Base-by-base conservation (phyloP, 2,797 vertebrate species). In the Hylomyscus alleni region DNA sequence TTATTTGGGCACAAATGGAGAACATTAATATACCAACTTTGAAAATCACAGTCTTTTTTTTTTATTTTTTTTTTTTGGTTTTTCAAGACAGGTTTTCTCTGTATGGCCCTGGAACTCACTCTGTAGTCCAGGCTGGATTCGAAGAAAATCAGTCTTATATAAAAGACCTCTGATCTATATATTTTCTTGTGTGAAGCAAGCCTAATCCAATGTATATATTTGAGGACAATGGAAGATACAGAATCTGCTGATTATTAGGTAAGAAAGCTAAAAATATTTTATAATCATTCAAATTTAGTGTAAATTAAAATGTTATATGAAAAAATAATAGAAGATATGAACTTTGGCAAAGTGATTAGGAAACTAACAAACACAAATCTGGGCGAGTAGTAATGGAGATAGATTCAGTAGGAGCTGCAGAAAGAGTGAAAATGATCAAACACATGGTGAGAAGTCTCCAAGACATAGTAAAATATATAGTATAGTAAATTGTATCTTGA, bases 281-380 rank as follows among this genome's bases (percentile, higher is more conserved):
- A 75, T 86, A 65, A 92, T 65, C 52, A 83, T 86, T 90, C 34
- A 89, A 73, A 86, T 3, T 15, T 22, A 56, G 2, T 40, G 20
- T 76, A 77, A 90, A 81, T 58, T 73, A 62, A 60, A 82, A 75
- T 90, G 40, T 75, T 69, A 47, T 15, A 31, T 60, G 62, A 81
- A 84, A 82, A 19, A 69, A 90, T 44, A 89, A 83, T 82, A 4
- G 2, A 94, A 89, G 1, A 84, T 17, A 62, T n/a, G 60, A 4
- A 34, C 54, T 73, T 75, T 77, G 37, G 1, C 26, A 84, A 92
- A 88, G 2, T 62, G 2, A 0, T 47, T 94, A 83, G 4, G 2
- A 65, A 84, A 65, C 5, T 60, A 22, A 62, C 50, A 6, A 19
- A 34, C 0, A 31, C 1, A 1, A 13, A 50, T 6, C 47, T 50